These are phyloP conservation scores for Pseudolaguvia tuberculata DNA, from an alignment of 2,113 vertebrate genomes.

Conservation along the genomic window DNA sequence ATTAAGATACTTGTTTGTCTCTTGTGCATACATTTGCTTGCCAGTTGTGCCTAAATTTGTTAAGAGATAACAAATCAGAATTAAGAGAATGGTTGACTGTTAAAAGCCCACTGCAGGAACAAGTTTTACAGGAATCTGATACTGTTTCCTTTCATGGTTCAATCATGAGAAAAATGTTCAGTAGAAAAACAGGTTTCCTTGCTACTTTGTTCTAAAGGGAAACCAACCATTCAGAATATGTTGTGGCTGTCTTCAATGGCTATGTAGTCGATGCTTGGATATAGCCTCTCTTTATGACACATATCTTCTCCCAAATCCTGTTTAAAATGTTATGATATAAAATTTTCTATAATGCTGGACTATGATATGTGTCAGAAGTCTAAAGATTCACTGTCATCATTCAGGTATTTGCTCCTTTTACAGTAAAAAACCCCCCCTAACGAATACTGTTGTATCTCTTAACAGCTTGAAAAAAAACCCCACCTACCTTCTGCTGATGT, in stretches of 20 bases:
- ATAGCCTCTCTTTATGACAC: not conserved
- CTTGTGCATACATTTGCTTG: too few species aligned
- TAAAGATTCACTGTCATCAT: constrained; percentile 1
- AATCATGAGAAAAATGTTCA: not conserved
- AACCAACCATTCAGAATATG: constrained; percentile 1
- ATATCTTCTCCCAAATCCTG: not conserved
- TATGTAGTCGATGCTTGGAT: not conserved
- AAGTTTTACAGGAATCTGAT: not conserved
- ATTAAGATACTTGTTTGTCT: too few species aligned
- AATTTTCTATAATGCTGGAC: not conserved
- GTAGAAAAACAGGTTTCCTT: constrained; percentile 13
- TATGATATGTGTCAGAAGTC: not conserved
- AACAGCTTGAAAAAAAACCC: not conserved
- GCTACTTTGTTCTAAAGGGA: not conserved
- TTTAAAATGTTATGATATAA: not conserved
- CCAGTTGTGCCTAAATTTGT: too few species aligned
- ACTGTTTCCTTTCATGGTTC: not conserved
- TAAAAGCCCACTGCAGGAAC: not conserved
- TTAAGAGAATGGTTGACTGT: too few species aligned
- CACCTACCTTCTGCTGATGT: not conserved
- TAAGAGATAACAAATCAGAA: too few species aligned
- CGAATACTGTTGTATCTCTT: too few species aligned
- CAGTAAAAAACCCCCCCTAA: not conserved
- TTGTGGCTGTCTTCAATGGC: not conserved
- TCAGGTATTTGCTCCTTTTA: not conserved